phyloP scores from a whole-genome alignment of 2,797 vertebrate genomes.

The Lycodopsis pacificus region DNA sequence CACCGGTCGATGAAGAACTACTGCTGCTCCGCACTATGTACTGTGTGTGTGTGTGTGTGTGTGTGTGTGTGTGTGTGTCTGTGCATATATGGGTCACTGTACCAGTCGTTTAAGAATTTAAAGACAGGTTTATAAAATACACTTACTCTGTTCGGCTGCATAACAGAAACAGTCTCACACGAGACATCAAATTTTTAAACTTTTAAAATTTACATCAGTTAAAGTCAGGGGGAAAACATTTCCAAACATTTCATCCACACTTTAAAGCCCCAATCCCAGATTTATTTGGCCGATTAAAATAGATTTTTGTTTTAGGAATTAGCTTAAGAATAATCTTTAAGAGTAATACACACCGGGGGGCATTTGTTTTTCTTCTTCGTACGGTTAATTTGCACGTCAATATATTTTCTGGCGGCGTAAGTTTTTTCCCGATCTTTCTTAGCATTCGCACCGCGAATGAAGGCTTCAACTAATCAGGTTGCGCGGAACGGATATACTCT shows the following conservation, averaged over 20 bases:
- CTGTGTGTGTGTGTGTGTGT: constrained; percentile 35
- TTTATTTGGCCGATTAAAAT: background rate
- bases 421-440: background rate
- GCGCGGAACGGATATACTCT: background rate
- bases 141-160: constrained; percentile 39
- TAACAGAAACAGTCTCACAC: constrained; percentile 40
- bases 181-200: constrained; percentile 36
- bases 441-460: background rate
- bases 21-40: constrained; percentile 52
- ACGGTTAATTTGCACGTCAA: background rate
- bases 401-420: background rate
- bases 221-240: constrained; percentile 20
- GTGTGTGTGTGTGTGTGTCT: constrained; percentile 25
- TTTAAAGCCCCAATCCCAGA: constrained; percentile 57
- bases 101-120: constrained; percentile 42
- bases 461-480: background rate
- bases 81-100: background rate
- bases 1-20: constrained; percentile 53
- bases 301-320: background rate
- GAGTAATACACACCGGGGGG: background rate
- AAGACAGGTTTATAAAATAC: constrained; percentile 62
- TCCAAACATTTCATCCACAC: constrained; percentile 23
- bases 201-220: constrained; percentile 57
- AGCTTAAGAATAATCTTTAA: background rate
- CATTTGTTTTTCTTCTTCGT: background rate